Evolutionary conservation across 2,797 vertebrate species (phyloP).

Genomic region (Cossypha polioptera): DNA sequence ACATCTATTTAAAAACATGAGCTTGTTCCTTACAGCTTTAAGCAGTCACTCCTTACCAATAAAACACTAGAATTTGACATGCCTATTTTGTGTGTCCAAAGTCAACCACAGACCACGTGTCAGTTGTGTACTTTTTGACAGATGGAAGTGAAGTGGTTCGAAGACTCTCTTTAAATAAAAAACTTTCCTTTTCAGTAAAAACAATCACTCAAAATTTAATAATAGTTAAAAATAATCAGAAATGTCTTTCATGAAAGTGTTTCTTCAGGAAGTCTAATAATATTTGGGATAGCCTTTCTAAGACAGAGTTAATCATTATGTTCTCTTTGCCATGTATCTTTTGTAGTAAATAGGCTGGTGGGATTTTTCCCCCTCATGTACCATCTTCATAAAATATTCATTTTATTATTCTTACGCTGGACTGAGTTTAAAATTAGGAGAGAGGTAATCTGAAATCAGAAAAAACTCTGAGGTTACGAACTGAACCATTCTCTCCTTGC

Average conservation of each 20-base stretch:
- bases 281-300: not conserved
- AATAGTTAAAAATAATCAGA: not conserved
- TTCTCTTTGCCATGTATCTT: not conserved
- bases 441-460: conserved; percentile 7
- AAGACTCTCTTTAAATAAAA: not conserved
- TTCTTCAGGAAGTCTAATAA: not conserved
- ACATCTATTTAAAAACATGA: not conserved
- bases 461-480: not conserved
- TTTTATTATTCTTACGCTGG: not conserved
- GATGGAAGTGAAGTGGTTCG: not conserved
- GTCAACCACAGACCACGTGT: not conserved
- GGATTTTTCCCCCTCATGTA: fast-evolving
- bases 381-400: not conserved
- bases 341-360: not conserved
- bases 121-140: not conserved
- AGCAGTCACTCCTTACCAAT: not conserved
- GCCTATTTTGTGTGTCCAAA: not conserved
- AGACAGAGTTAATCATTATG: not conserved
- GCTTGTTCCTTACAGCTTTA: not conserved
- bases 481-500: not conserved
- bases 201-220: not conserved
- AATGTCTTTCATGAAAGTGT: not conserved
- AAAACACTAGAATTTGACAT: not conserved
- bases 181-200: not conserved
- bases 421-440: not conserved